Base-by-base conservation (phyloP, 2,888 invertebrate genomes). In the Euplagia quadripunctaria region DNA sequence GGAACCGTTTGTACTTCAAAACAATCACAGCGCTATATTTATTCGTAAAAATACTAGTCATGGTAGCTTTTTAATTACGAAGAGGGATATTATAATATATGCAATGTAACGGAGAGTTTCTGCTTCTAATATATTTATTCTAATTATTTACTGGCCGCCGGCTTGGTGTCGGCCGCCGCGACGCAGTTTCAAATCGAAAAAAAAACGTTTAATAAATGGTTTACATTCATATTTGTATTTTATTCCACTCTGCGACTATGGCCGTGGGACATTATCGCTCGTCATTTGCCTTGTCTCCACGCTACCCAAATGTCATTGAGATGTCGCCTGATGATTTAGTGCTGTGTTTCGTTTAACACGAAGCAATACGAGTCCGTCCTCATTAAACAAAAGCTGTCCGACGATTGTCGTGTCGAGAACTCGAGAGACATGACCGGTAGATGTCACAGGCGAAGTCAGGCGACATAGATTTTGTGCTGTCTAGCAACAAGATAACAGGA, bases 71-170 rank as follows among this genome's bases (percentile, higher is more conserved):
- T 81, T 84, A 80, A 89, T 88, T 89, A 86, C 89, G 85, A 90
- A 89, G 83, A 89, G 79, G 79, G 81, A 79, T 82, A 88, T 87
- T 89, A 86, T 86, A 80, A 86, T 75, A 76, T 74, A 74, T 86
- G 85, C 88, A 88, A 88, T 87, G 85, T 85, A 84, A 79, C 75
- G 71, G 87, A 84, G 86, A 91, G 88, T 89, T 87, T 90, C 82
- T 88, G 92, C 92, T 91, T 92, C 88, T 90, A 87, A 89, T 91
- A 92, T 92, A 90, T 91, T 88, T 87, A 90, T 81, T 83, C 82
- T 86, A 80, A 83, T 87, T 85, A 86, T 81, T 79, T 85, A 85
- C 84, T 79, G 79, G 82, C 80, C 76, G 80, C 78, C 80, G 79
- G 79, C 73, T 71, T 71, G 66, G 75, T 72, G 73, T 73, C 73